phyloP scores from a whole-genome alignment of 2,113 vertebrate genomes.

The Ascaphus truei region DNA sequence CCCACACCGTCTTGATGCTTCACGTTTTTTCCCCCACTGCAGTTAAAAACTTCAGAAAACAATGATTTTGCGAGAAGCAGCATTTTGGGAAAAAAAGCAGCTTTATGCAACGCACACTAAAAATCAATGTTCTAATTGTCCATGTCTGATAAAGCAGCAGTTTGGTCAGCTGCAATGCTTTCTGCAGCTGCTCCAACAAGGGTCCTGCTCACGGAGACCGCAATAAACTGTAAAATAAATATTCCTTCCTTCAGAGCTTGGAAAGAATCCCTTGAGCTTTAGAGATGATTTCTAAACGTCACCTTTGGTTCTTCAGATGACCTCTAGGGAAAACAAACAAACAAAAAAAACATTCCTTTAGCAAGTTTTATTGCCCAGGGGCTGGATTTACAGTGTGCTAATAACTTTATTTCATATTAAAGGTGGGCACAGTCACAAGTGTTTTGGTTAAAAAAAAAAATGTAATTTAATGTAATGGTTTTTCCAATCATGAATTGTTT shows the following conservation, averaged over 20 bases:
- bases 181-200: slow-evolving; percentile 64
- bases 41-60: slow-evolving; percentile 56
- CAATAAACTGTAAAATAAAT: slow-evolving; percentile 58
- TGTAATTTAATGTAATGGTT: too few species aligned
- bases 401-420: not conserved
- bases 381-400: not conserved
- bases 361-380: not conserved
- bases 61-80: slow-evolving; percentile 57
- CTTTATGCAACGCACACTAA: slow-evolving; percentile 59
- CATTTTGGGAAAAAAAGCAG: slow-evolving; percentile 54
- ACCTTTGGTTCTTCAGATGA: slow-evolving; percentile 64
- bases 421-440: too few species aligned
- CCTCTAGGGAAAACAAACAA: slow-evolving; percentile 4
- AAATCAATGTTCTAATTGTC: slow-evolving; percentile 59
- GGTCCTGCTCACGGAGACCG: slow-evolving; percentile 56
- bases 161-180: slow-evolving; percentile 55
- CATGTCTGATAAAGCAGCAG: slow-evolving; percentile 57
- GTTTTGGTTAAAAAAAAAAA: too few species aligned
- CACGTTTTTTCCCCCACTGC: slow-evolving; percentile 40
- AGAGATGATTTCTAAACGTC: slow-evolving; percentile 47
- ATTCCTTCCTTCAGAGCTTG: slow-evolving; percentile 56
- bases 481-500: too few species aligned
- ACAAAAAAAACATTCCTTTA: not conserved
- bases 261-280: slow-evolving; percentile 54
- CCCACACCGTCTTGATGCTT: slow-evolving; percentile 7